Percentiles rank a stretch among this genome's conserved stretches.
These are phyloP conservation scores for Andrena chrysosceles DNA, from an alignment of 2,888 invertebrate species.

Conservation along the genomic window DNA sequence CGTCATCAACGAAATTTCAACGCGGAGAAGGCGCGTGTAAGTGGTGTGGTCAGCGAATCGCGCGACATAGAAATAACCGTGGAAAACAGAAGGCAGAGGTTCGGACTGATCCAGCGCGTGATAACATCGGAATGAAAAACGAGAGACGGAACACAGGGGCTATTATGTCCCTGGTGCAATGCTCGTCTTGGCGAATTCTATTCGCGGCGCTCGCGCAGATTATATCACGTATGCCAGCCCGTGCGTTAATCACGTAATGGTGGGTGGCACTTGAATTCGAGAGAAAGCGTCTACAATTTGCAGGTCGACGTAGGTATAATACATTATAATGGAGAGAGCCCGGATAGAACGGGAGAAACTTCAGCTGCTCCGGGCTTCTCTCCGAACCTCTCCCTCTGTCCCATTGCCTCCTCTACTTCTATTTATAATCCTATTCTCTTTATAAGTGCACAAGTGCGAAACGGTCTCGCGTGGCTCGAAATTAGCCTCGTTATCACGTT, in stretches of 20 bases:
- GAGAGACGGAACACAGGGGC: slow-evolving; percentile 11
- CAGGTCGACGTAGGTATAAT: slow-evolving; percentile 62
- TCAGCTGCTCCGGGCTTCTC: slow-evolving; percentile 36
- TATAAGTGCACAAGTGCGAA: slow-evolving; percentile 67
- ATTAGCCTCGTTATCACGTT: slow-evolving; percentile 73
- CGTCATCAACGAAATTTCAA: not conserved
- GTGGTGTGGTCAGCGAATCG: not conserved
- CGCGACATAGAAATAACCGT: not conserved
- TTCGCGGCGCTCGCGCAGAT: slow-evolving; percentile 51
- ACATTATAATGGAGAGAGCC: slow-evolving; percentile 58
- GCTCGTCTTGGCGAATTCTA: slow-evolving; percentile 59
- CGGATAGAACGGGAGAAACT: slow-evolving; percentile 51
- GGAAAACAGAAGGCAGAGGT: not conserved
- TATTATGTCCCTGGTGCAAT: slow-evolving; percentile 31
- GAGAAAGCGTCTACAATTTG: slow-evolving; percentile 64
- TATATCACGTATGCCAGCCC: slow-evolving; percentile 56
- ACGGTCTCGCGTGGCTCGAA: slow-evolving; percentile 59
- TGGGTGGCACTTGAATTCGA: slow-evolving; percentile 56
- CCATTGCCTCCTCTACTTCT: slow-evolving; percentile 44
- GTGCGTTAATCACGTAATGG: slow-evolving; percentile 66
- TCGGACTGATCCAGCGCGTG: slow-evolving; percentile 7
- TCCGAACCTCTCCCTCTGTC: slow-evolving; percentile 15
- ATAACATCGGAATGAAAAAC: slow-evolving; percentile 54
- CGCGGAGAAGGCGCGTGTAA: no score
- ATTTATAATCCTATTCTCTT: slow-evolving; percentile 74